phyloP scores from a whole-genome alignment of 1,140 invertebrate species.

The Aphelinus atriplicis region DNA sequence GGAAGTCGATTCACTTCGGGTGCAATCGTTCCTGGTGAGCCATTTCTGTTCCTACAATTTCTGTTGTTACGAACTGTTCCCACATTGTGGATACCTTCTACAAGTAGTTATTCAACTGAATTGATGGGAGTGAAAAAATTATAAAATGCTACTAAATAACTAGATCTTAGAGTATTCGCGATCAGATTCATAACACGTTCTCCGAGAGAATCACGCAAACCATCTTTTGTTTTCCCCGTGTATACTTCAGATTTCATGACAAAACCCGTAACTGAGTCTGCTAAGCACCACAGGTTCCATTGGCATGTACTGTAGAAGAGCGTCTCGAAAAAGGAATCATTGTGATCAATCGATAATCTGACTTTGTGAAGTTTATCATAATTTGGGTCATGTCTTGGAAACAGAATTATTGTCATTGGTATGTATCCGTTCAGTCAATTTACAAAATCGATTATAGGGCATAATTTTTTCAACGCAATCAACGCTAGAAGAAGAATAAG shows the following conservation, averaged over 20 bases:
- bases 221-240: constrained; percentile 16
- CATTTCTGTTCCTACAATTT: constrained; percentile 43
- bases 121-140: constrained; percentile 19
- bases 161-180: too few relatives aligned
- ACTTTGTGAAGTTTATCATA: constrained; percentile 25
- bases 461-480: constrained; percentile 20
- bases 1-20: too few relatives aligned
- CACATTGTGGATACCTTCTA: constrained; percentile 52
- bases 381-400: constrained; percentile 15
- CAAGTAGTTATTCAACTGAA: constrained; percentile 48
- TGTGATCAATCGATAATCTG: constrained; percentile 6
- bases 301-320: constrained; percentile 53
- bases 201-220: constrained; percentile 1
- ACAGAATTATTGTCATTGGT: constrained; percentile 11
- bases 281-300: constrained; percentile 54
- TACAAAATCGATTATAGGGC: constrained; percentile 1
- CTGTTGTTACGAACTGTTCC: constrained; percentile 49
- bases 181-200: background rate
- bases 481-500: constrained; percentile 3
- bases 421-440: constrained; percentile 14
- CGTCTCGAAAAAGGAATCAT: constrained; percentile 31
- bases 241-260: too few relatives aligned
- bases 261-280: constrained; percentile 43
- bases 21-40: constrained; percentile 43
- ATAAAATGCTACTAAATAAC: constrained; percentile 5